phyloP scores from a whole-genome alignment of 2,113 vertebrate species.

The Oryzias curvinotus region DNA sequence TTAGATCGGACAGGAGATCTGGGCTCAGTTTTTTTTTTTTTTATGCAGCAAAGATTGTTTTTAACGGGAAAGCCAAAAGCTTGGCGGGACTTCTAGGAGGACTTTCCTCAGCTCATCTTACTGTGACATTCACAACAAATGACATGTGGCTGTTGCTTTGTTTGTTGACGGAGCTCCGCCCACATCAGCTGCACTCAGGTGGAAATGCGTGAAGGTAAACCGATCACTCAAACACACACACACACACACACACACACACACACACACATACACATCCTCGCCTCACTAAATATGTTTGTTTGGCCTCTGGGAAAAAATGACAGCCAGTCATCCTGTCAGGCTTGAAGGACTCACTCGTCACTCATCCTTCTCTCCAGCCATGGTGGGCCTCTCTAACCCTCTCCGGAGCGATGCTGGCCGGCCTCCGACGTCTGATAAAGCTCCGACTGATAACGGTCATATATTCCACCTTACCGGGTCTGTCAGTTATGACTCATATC shows the following conservation, averaged over 20 bases:
- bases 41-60: too few species aligned
- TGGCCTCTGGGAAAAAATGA: not conserved
- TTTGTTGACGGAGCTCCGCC: not conserved
- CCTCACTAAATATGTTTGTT: not conserved
- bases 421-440: not conserved
- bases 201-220: conserved; percentile 8
- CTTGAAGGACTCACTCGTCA: conserved; percentile 13
- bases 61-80: too few species aligned
- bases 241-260: too few species aligned
- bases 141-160: not conserved
- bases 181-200: not conserved
- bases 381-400: conserved; percentile 2
- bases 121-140: not conserved
- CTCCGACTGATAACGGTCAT: too few species aligned
- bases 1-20: too few species aligned
- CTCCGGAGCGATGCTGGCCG: not conserved
- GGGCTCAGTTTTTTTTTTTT: too few species aligned
- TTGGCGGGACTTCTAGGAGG: too few species aligned
- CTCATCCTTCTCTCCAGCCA: conserved; percentile 16
- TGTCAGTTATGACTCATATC: too few species aligned
- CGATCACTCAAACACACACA: conserved; percentile 4
- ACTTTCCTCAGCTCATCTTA: not conserved
- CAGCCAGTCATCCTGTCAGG: conserved; percentile 18
- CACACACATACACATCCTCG: too few species aligned
- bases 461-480: too few species aligned